A percentile compares a stretch with the other conserved stretches of the same genome.
Conservation (phyloP, 2,797 vertebrate species). For the Melanotaenia nigrans region DNA sequence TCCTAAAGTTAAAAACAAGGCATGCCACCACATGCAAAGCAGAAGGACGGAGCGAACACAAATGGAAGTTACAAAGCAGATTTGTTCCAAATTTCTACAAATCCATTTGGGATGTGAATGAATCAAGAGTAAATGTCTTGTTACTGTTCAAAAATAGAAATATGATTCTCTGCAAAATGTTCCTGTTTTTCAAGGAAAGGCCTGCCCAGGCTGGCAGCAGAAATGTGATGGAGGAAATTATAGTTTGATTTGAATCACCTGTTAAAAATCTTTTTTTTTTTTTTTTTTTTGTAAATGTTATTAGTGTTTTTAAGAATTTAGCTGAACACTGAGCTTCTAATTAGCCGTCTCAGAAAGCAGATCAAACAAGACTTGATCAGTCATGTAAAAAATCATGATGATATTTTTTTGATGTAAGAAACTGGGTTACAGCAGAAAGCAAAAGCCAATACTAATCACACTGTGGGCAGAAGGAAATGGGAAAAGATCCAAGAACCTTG, state of each 20-base stretch:
- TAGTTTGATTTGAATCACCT: slow-evolving; percentile 34
- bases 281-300: background rate
- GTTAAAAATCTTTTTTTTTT: background rate
- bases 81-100: slow-evolving; percentile 43
- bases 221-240: slow-evolving; percentile 11
- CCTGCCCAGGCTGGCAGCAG: slow-evolving; percentile 25
- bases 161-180: slow-evolving; percentile 18
- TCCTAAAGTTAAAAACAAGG: slow-evolving; percentile 55
- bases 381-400: slow-evolving; percentile 57
- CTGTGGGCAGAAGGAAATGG: slow-evolving; percentile 23
- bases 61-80: slow-evolving; percentile 33
- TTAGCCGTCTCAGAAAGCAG: slow-evolving; percentile 30
- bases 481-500: background rate
- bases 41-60: slow-evolving; percentile 53
- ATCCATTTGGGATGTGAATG: slow-evolving; percentile 33
- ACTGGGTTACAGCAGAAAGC: slow-evolving; percentile 37
- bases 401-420: slow-evolving; percentile 48
- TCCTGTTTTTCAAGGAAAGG: slow-evolving; percentile 25
- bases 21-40: slow-evolving; percentile 34
- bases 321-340: background rate
- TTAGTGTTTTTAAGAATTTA: no score
- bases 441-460: slow-evolving; percentile 23
- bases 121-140: slow-evolving; percentile 40
- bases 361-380: slow-evolving; percentile 49
- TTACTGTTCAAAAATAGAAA: slow-evolving; percentile 27